Evolutionary conservation across 2,888 invertebrate species (phyloP), one percentile per base, ranked within the genome.

Genomic region (Dicranocentrus wangi): DNA sequence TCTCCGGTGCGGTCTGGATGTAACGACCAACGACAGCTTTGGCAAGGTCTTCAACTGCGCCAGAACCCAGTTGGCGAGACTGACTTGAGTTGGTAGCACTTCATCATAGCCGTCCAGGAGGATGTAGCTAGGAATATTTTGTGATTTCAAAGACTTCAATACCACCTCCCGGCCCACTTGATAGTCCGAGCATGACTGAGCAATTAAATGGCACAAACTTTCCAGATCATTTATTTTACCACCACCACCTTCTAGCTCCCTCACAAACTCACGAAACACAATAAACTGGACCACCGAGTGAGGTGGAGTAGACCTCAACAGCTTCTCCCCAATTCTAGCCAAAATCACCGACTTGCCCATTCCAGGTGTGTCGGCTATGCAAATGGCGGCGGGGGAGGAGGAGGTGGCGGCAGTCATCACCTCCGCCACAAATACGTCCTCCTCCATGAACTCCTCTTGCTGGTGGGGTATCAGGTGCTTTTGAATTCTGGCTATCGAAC

Each of bases 41-140:
- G 2, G 15, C 19, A 10, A 23, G 5, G 2, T 23, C 7, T 3
- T 10, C 13, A 15, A 1, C 15, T 39, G 32, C 8, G 10, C 39
- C n/a, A 66, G n/a, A 27, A 42, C 17, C 10, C 23, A 1, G 1
- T 13, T 1, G 1, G 51, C 66, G 25, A 47, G 5, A 10, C 8
- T 1, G 1, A 51, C 27, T 7, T 43, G 23, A 1, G 15, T 25
- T 1, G 27, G 5, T 15, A 21, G 7, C 17, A 69, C 32, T 32
- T 69, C 69, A 21, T 69, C 69, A 32, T 21, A 69, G 19, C 69
- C 69, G 21, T 69, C 69, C 1, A 69, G n/a, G 2, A 53, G 15
- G 1, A 69, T 13, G 1, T 53, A 1, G n/a, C 23, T n/a, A 5
- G 23, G 10, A 15, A 51, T n/a, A 7, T 15, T 19, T 17, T 23